Percentiles rank a stretch among this genome's conserved stretches.
phyloP scores from a whole-genome alignment of 2,888 invertebrate genomes.

The Dryocosmus kuriphilus region DNA sequence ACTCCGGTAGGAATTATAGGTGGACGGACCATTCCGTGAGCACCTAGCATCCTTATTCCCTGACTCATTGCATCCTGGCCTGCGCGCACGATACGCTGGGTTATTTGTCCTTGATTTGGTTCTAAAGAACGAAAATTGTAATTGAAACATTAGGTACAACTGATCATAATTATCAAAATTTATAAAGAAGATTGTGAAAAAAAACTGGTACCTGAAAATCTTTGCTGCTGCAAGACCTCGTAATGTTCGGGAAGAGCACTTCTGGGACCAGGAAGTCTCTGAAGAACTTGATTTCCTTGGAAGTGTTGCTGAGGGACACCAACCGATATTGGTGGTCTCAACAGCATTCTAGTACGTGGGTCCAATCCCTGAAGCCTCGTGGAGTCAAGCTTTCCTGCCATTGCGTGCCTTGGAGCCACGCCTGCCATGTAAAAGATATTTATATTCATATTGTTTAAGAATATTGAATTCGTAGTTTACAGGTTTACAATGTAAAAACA shows the following conservation, averaged over 20 bases:
- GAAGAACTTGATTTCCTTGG: conserved; percentile 67
- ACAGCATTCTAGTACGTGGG: conserved; percentile 79
- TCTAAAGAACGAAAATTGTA: conserved; percentile 57
- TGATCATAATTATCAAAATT: not conserved
- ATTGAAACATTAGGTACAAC: not conserved
- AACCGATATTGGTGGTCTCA: conserved; percentile 77
- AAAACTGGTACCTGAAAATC: conserved; percentile 68
- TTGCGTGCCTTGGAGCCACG: conserved; percentile 67
- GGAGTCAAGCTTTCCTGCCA: conserved; percentile 74
- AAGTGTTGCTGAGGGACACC: conserved; percentile 72
- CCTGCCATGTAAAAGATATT: conserved; percentile 58
- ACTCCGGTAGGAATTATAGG: conserved; percentile 69
- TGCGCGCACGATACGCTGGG: conserved; percentile 71
- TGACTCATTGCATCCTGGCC: conserved; percentile 68
- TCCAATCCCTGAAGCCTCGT: conserved; percentile 79
- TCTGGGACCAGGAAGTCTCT: conserved; percentile 72
- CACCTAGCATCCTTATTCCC: conserved; percentile 68
- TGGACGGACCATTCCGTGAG: conserved; percentile 68
- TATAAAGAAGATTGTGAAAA: not conserved
- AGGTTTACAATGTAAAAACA: too few relatives aligned
- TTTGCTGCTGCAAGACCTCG: conserved; percentile 71
- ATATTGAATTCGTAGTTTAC: not conserved
- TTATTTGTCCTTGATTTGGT: conserved; percentile 68
- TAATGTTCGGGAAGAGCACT: conserved; percentile 70
- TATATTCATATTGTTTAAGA: conserved; percentile 5